phyloP scores from a whole-genome alignment of 2,113 vertebrate species.

The Psephotus haematonotus region DNA sequence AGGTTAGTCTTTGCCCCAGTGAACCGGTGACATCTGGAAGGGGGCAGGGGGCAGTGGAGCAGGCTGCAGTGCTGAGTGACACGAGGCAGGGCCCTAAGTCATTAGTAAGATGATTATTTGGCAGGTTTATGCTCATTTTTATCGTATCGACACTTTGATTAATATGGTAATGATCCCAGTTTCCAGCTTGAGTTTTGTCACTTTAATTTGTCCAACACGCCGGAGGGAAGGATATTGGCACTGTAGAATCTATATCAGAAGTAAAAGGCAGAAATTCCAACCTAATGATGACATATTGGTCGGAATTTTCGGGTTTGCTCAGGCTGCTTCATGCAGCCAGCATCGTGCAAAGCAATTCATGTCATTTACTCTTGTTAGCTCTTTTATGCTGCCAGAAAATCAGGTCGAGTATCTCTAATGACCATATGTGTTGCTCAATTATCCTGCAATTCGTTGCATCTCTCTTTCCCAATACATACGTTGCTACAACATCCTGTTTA shows the following conservation, averaged over 20 bases:
- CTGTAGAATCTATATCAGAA: background rate
- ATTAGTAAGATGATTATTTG: background rate
- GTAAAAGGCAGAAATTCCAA: background rate
- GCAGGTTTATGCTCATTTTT: background rate
- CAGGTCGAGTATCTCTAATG: background rate
- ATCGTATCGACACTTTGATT: constrained; percentile 48
- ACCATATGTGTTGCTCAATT: background rate
- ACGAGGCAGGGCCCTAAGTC: background rate
- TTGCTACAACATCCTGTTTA: background rate
- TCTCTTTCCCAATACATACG: background rate
- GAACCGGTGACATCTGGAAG: background rate
- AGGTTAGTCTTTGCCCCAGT: background rate
- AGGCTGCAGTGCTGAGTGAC: background rate
- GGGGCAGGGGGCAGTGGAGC: background rate
- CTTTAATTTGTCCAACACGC: background rate
- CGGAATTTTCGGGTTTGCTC: background rate
- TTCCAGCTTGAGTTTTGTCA: constrained; percentile 54
- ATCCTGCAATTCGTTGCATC: background rate
- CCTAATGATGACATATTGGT: background rate
- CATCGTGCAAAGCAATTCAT: fast-evolving
- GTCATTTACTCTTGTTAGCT: no score
- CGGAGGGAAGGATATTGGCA: background rate
- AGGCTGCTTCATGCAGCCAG: fast-evolving
- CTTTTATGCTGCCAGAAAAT: background rate
- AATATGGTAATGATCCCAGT: constrained; percentile 50